Percentiles rank a stretch among this genome's conserved stretches.
These are phyloP conservation scores for Trilocha varians DNA, from an alignment of 2,888 invertebrate genomes.

Conservation along the genomic window DNA sequence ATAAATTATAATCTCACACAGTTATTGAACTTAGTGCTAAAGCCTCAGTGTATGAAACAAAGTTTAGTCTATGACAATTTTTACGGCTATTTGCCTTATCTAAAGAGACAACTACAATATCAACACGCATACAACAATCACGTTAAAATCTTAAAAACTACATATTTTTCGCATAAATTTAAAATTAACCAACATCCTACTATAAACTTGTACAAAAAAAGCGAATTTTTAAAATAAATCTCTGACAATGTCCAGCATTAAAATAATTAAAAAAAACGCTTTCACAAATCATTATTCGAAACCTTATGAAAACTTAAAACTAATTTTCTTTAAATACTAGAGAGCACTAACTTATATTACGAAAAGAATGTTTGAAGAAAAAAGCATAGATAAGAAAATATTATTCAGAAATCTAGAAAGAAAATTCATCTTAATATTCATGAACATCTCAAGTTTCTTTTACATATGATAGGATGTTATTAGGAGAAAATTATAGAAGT, in stretches of 20 bases:
- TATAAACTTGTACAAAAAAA: no score
- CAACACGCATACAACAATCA: conserved; percentile 14
- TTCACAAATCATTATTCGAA: neutral
- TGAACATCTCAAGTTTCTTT: no score
- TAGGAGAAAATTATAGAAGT: no score
- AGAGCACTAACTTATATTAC: neutral
- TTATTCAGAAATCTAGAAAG: no score
- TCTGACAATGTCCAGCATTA: neutral
- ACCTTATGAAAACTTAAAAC: neutral
- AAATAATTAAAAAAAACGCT: conserved; percentile 3
- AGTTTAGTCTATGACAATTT: neutral
- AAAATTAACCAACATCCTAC: no score
- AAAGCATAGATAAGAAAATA: no score
- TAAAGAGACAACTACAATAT: conserved; percentile 1
- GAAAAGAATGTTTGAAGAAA: neutral
- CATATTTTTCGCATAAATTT: neutral
- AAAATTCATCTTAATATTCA: no score
- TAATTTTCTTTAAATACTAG: neutral
- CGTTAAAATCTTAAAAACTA: conserved; percentile 10
- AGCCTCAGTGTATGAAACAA: neutral
- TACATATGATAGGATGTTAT: no score
- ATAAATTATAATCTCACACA: conserved; percentile 2
- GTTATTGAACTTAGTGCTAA: conserved; percentile 1
- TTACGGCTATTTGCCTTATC: conserved; percentile 1
- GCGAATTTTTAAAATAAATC: neutral